Conservation (phyloP, 2,113 vertebrate species). For the Gobius niger region DNA sequence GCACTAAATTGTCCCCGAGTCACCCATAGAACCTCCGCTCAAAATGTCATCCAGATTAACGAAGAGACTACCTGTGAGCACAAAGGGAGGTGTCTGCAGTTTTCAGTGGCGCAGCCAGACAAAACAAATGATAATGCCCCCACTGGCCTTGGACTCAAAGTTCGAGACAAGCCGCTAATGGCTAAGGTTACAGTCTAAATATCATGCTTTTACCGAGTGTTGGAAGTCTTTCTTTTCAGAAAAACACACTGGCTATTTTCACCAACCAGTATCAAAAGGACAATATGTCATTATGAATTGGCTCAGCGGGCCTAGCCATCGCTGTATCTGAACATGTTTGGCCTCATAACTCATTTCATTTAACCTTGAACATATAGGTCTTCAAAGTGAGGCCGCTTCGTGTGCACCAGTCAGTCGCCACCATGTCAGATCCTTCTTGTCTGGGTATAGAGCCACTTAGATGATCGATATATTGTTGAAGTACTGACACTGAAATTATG, state of each 20-base stretch:
- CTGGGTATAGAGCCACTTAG: too few species aligned
- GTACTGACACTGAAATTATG: too few species aligned
- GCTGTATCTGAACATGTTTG: too few species aligned
- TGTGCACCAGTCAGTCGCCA: too few species aligned
- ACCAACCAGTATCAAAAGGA: not conserved
- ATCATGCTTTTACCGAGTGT: slow-evolving; percentile 27
- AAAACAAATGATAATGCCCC: slow-evolving; percentile 9
- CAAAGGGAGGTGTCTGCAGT: slow-evolving; percentile 12
- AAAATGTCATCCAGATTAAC: slow-evolving; percentile 68
- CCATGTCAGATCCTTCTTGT: too few species aligned
- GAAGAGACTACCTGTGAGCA: slow-evolving; percentile 25
- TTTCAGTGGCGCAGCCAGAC: slow-evolving; percentile 21
- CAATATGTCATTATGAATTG: not conserved
- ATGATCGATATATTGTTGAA: too few species aligned
- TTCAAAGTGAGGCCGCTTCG: too few species aligned
- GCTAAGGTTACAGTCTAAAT: slow-evolving; percentile 32
- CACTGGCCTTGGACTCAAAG: slow-evolving; percentile 24
- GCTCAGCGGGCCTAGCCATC: too few species aligned
- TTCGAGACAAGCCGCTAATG: slow-evolving; percentile 40
- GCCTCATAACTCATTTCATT: too few species aligned
- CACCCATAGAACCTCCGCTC: slow-evolving; percentile 22
- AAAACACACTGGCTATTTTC: not conserved
- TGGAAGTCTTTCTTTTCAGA: slow-evolving; percentile 26
- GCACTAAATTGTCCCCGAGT: slow-evolving; percentile 25
- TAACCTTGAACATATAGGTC: too few species aligned